These are phyloP conservation scores for Karalla daura DNA, from an alignment of 2,797 vertebrate genomes.

Conservation along the genomic window DNA sequence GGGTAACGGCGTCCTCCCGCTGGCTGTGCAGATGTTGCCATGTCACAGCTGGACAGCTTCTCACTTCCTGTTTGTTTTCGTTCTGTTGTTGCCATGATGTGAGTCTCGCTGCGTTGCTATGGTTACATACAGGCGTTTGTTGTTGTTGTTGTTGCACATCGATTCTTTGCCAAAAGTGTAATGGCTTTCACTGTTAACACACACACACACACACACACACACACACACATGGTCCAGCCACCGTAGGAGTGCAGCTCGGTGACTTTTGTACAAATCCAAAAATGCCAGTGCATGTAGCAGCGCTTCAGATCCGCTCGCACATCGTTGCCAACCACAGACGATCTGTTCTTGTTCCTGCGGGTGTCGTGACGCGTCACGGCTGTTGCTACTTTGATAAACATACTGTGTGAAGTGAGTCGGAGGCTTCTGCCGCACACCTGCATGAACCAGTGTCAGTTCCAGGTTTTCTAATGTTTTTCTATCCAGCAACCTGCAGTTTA, in stretches of 20 bases:
- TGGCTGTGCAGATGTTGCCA: conserved; percentile 19
- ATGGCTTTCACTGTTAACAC: conserved; percentile 74
- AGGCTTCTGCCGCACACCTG: conserved; percentile 69
- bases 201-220: conserved; percentile 33
- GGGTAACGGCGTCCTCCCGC: background rate
- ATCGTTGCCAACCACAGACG: conserved; percentile 30
- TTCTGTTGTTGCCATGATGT: conserved; percentile 11
- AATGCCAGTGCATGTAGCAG: conserved; percentile 82
- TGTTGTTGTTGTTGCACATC: conserved; percentile 45
- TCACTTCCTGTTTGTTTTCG: background rate
- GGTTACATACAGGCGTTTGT: too few relatives aligned
- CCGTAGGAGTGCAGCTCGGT: conserved; percentile 28
- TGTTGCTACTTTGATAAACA: conserved; percentile 79
- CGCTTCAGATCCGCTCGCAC: conserved; percentile 57
- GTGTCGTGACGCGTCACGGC: conserved; percentile 34
- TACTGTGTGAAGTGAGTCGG: conserved; percentile 63
- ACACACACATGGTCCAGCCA: conserved; percentile 19
- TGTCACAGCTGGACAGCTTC: conserved; percentile 25
- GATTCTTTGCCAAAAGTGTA: conserved; percentile 74
- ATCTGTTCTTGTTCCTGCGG: conserved; percentile 37
- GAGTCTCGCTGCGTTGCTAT: conserved; percentile 16
- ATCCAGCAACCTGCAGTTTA: conserved; percentile 59
- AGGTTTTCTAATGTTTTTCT: conserved; percentile 67
- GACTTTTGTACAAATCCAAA: conserved; percentile 70
- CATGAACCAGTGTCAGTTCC: conserved; percentile 66